Conservation (phyloP, 35 echinoderm and acorn worm species). For the Strongylocentrotus purpuratus region DNA sequence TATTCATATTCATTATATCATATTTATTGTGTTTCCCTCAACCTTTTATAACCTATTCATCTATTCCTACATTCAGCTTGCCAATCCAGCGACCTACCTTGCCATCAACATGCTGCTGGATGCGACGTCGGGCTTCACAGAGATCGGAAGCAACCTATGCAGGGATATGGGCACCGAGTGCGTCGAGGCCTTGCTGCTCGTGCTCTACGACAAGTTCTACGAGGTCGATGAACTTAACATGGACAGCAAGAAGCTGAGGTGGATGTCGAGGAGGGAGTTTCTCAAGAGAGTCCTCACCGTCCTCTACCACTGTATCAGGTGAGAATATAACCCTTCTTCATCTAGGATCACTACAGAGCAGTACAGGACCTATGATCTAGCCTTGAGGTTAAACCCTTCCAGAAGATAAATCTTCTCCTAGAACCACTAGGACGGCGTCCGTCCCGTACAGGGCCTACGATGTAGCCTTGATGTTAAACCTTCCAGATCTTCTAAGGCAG, state of each 20-base stretch:
- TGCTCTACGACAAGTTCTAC: conserved; percentile 41
- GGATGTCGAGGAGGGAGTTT: conserved; percentile 48
- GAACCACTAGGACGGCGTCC: no score
- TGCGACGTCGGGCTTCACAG: conserved; percentile 33
- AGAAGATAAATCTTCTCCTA: no score
- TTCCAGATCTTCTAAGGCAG: no score
- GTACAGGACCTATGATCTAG: no score
- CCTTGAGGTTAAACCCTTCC: no score
- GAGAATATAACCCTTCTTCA: not conserved
- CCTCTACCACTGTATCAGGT: conserved; percentile 42
- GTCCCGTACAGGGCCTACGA: no score
- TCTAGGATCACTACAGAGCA: no score
- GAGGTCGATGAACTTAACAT: conserved; percentile 11
- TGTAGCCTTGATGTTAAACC: no score
- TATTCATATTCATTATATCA: no score
- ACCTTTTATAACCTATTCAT: not conserved
- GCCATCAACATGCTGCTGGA: conserved; percentile 41
- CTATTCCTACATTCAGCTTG: not conserved
- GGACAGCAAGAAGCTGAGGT: conserved; percentile 45
- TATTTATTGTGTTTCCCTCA: no score
- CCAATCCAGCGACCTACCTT: conserved; percentile 19
- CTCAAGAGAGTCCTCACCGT: conserved; percentile 22
- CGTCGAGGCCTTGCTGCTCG: not conserved
- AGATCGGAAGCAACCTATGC: not conserved
- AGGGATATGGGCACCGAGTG: not conserved